Conservation (phyloP, 2,113 vertebrate genomes). For the Orthonyx spaldingii region DNA sequence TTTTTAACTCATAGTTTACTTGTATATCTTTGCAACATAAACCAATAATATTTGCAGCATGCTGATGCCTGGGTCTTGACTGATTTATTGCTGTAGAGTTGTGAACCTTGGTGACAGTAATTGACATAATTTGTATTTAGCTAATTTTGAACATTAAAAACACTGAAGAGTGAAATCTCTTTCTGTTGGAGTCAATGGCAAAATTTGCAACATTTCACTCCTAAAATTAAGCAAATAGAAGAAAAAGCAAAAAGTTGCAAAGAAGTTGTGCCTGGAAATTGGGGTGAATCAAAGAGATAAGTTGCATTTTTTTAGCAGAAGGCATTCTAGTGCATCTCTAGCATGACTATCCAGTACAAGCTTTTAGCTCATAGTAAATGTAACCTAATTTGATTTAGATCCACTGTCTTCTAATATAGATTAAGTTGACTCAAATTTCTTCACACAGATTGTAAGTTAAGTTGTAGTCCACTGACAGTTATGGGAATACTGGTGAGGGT, state of each 20-base stretch:
- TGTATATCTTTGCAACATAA: neutral
- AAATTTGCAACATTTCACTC: neutral
- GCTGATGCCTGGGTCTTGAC: neutral
- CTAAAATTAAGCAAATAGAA: neutral
- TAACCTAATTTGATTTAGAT: neutral
- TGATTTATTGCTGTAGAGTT: neutral
- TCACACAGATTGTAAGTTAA: neutral
- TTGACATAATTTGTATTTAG: neutral
- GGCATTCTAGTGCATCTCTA: neutral
- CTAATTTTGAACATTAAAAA: neutral
- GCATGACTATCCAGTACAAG: neutral
- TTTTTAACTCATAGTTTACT: neutral
- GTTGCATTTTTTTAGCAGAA: neutral
- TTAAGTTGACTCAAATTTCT: neutral
- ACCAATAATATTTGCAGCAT: neutral
- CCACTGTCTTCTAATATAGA: neutral
- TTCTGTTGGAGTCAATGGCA: neutral
- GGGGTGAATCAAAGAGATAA: neutral
- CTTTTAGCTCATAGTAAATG: neutral
- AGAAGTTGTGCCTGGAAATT: neutral
- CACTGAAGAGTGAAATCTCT: neutral
- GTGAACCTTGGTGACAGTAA: neutral
- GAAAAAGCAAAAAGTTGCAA: neutral
- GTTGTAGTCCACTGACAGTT: neutral
- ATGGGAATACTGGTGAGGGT: neutral